These are phyloP conservation scores for Cartodere bifasciata DNA, from an alignment of 2,888 invertebrate genomes.

Conservation along the genomic window DNA sequence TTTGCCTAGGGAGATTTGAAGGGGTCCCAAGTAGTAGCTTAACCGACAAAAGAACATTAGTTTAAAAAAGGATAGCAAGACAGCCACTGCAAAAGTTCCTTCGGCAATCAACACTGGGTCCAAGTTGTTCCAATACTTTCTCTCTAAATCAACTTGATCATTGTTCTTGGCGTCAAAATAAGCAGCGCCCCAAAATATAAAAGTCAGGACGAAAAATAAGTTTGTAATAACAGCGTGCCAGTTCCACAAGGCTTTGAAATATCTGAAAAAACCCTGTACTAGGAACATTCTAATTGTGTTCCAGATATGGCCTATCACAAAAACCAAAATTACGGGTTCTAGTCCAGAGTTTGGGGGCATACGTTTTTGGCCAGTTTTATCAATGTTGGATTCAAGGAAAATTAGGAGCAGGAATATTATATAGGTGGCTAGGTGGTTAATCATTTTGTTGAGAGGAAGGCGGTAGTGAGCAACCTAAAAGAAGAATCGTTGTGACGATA, in stretches of 20 bases:
- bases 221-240: conserved; percentile 50
- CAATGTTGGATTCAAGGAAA: conserved; percentile 46
- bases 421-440: conserved; percentile 54
- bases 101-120: conserved; percentile 54
- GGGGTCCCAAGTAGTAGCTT: conserved; percentile 50
- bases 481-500: too few relatives aligned
- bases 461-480: conserved; percentile 40
- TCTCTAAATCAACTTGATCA: conserved; percentile 39
- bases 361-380: conserved; percentile 42
- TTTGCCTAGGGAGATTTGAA: conserved; percentile 53
- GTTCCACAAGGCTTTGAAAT: conserved; percentile 47
- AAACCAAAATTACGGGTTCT: conserved; percentile 34
- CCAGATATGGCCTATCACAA: conserved; percentile 44
- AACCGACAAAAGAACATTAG: conserved; percentile 50
- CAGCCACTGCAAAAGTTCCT: conserved; percentile 51
- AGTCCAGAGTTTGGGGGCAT: conserved; percentile 47
- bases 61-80: conserved; percentile 52
- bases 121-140: conserved; percentile 52
- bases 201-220: conserved; percentile 44
- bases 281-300: conserved; percentile 42
- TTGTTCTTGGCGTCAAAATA: conserved; percentile 38
- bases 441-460: conserved; percentile 58
- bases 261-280: conserved; percentile 42
- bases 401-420: conserved; percentile 51
- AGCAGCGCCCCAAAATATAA: conserved; percentile 49